phyloP scores from a whole-genome alignment of 2,888 invertebrate genomes.

The Trissolcus brochymenae region DNA sequence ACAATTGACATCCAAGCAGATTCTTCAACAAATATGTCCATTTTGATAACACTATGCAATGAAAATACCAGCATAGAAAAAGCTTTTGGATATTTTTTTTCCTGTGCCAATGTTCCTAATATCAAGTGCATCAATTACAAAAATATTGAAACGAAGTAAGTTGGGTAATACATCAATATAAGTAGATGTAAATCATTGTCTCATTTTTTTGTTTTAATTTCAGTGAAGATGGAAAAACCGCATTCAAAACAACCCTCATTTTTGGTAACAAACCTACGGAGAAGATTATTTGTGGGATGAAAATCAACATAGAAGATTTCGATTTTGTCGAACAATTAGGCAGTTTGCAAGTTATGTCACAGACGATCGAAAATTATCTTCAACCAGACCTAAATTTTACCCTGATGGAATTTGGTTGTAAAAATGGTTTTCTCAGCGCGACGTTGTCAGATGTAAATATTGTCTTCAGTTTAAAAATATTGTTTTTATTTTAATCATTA shows the following conservation, averaged over 20 bases:
- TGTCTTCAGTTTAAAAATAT: neutral
- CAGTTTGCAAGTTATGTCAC: conserved; percentile 60
- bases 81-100: conserved; percentile 32
- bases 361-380: conserved; percentile 67
- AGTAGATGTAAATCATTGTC: neutral
- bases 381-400: conserved; percentile 64
- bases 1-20: conserved; percentile 20
- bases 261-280: conserved; percentile 12
- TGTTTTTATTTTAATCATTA: too few relatives aligned
- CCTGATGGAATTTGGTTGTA: conserved; percentile 72
- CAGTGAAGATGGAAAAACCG: conserved; percentile 24
- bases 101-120: conserved; percentile 8
- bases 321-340: conserved; percentile 15
- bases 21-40: conserved; percentile 3
- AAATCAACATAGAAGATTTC: conserved; percentile 24
- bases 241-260: conserved; percentile 24
- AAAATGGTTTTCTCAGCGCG: conserved; percentile 71
- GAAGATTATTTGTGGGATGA: conserved; percentile 23
- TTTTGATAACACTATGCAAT: conserved; percentile 34
- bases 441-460: conserved; percentile 70
- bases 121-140: conserved; percentile 24
- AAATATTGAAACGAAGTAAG: conserved; percentile 33
- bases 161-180: neutral
- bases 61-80: conserved; percentile 23
- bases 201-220: conserved; percentile 8